phyloP scores from a whole-genome alignment of 1,140 invertebrate genomes.

The Probaryconus sp. region DNA sequence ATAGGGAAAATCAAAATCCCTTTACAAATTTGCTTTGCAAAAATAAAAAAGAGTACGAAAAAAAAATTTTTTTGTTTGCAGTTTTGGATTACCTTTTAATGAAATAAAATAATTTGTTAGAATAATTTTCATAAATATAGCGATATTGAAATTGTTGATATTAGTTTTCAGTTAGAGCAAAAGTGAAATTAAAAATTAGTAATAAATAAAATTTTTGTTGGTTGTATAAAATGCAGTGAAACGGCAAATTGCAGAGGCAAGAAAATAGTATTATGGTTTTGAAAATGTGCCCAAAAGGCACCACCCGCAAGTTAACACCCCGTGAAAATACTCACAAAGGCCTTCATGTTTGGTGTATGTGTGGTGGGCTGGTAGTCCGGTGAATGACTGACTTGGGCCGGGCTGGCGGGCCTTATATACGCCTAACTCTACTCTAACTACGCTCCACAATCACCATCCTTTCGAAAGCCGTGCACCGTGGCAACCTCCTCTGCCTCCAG shows the following conservation, averaged over 20 bases:
- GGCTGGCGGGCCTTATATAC: conserved; percentile 78
- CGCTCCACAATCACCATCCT: conserved; percentile 79
- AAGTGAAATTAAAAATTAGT: too few relatives aligned
- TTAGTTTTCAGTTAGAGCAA: too few relatives aligned
- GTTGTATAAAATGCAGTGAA: too few relatives aligned
- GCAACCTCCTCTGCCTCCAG: conserved; percentile 68
- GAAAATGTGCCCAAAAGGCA: conserved; percentile 32
- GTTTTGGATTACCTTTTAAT: background rate
- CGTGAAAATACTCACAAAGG: conserved; percentile 77
- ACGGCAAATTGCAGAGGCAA: background rate
- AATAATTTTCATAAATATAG: too few relatives aligned
- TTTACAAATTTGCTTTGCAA: background rate
- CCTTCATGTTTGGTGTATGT: conserved; percentile 78
- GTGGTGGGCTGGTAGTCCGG: conserved; percentile 77
- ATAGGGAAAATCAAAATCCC: background rate
- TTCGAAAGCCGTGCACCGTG: conserved; percentile 77
- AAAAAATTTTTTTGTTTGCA: conserved; percentile 1
- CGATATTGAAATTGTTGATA: too few relatives aligned
- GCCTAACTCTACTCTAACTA: conserved; percentile 77
- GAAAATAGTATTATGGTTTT: background rate
- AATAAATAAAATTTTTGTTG: too few relatives aligned
- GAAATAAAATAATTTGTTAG: too few relatives aligned
- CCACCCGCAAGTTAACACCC: conserved; percentile 59
- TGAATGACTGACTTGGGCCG: conserved; percentile 79
- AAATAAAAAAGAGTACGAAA: too few relatives aligned